phyloP scores from a whole-genome alignment of 1,140 invertebrate species.

The Eriocheir sinensis region DNA sequence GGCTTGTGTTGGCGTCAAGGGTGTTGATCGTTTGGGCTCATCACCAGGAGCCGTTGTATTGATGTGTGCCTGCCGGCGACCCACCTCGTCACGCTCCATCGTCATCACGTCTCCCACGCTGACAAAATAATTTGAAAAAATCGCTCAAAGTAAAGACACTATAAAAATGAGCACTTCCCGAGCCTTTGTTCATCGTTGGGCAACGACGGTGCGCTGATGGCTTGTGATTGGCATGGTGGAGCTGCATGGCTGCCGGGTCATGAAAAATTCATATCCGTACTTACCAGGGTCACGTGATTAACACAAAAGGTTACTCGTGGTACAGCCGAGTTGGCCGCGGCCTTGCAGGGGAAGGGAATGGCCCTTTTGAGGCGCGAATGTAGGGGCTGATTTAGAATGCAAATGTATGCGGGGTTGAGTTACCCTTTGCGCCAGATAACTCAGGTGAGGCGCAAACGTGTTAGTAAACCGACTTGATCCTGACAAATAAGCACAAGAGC shows the following conservation, averaged over 20 bases:
- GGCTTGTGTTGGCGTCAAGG: background rate
- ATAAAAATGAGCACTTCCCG: too few species aligned
- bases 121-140: too few species aligned
- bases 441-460: slow-evolving; percentile 78
- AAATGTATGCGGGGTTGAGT: slow-evolving; percentile 72
- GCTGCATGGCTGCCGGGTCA: slow-evolving; percentile 44
- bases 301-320: slow-evolving; percentile 67
- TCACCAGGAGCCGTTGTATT: background rate
- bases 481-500: slow-evolving; percentile 55
- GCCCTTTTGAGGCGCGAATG: slow-evolving; percentile 54
- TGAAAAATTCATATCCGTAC: slow-evolving; percentile 76
- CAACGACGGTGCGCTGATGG: background rate
- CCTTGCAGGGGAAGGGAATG: slow-evolving; percentile 13
- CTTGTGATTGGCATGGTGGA: slow-evolving; percentile 20
- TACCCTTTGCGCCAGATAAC: slow-evolving; percentile 74
- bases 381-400: slow-evolving; percentile 70
- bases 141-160: too few species aligned
- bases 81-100: background rate
- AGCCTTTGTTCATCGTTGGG: background rate
- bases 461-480: slow-evolving; percentile 76
- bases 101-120: background rate
- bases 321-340: slow-evolving; percentile 20
- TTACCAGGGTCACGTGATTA: slow-evolving; percentile 75
- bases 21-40: background rate
- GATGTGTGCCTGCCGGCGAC: background rate